Percentiles rank a stretch among this genome's conserved stretches.
These are phyloP conservation scores for Drosophila tanythrix DNA, from an alignment of 2,888 invertebrate species.

Conservation along the genomic window DNA sequence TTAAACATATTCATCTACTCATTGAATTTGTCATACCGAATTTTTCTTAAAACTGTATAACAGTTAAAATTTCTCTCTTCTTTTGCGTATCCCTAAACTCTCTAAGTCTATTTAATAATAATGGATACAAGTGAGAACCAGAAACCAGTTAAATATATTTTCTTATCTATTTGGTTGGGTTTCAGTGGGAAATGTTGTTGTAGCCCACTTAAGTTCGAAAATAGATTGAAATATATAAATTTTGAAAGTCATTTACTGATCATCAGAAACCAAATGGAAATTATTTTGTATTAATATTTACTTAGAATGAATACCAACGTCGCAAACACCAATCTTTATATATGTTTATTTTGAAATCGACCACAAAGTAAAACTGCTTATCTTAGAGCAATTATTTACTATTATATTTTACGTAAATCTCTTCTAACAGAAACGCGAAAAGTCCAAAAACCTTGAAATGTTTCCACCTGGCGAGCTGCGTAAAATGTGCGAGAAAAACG, in stretches of 20 bases:
- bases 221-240: too few species aligned
- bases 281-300: too few species aligned
- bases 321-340: neutral
- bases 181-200: neutral
- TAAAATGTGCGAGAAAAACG: slow-evolving; percentile 49
- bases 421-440: slow-evolving; percentile 48
- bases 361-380: neutral
- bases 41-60: neutral
- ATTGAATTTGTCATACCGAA: neutral
- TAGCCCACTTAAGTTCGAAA: too few species aligned
- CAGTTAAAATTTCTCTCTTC: neutral
- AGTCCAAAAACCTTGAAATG: slow-evolving; percentile 51
- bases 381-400: neutral
- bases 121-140: neutral
- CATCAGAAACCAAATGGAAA: too few species aligned
- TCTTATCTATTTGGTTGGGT: neutral
- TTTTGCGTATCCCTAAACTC: neutral
- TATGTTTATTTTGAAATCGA: neutral
- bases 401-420: neutral
- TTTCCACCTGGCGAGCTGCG: slow-evolving; percentile 63
- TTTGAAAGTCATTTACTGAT: too few species aligned
- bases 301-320: too few species aligned
- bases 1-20: neutral
- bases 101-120: neutral
- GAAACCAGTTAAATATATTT: neutral